Conservation (phyloP, 2,797 vertebrate species). For the Hylomyscus alleni region DNA sequence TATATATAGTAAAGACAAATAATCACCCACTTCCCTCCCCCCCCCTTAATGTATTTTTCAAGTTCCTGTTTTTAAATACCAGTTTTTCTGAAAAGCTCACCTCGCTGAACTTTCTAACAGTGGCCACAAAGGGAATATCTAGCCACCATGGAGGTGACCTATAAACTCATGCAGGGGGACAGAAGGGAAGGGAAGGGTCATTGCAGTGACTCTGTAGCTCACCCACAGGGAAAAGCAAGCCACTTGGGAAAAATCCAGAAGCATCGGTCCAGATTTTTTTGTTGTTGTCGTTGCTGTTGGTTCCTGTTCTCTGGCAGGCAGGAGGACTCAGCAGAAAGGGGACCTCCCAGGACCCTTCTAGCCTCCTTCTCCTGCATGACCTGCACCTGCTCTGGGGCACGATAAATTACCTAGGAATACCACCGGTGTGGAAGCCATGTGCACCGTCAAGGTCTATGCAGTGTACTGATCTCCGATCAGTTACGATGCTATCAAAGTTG, state of each 20-base stretch:
- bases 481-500: too few relatives aligned
- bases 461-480: neutral
- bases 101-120: neutral
- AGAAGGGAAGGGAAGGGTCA: neutral
- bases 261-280: neutral
- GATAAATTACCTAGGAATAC: neutral
- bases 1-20: constrained; percentile 72
- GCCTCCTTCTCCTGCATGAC: neutral
- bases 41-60: constrained; percentile 54
- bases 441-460: neutral
- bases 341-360: neutral
- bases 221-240: neutral
- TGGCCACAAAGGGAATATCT: neutral
- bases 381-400: neutral
- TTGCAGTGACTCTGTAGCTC: neutral
- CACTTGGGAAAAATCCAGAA: neutral
- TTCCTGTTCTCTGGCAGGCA: neutral
- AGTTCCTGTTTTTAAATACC: constrained; percentile 62
- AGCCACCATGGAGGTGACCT: neutral
- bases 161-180: neutral
- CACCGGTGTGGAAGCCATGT: neutral
- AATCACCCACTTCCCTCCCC: constrained; percentile 65
- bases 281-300: too few relatives aligned
- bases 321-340: neutral
- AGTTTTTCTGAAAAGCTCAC: constrained; percentile 63